phyloP scores from a whole-genome alignment of 2,113 vertebrate species.

The Quiscalus mexicanus region DNA sequence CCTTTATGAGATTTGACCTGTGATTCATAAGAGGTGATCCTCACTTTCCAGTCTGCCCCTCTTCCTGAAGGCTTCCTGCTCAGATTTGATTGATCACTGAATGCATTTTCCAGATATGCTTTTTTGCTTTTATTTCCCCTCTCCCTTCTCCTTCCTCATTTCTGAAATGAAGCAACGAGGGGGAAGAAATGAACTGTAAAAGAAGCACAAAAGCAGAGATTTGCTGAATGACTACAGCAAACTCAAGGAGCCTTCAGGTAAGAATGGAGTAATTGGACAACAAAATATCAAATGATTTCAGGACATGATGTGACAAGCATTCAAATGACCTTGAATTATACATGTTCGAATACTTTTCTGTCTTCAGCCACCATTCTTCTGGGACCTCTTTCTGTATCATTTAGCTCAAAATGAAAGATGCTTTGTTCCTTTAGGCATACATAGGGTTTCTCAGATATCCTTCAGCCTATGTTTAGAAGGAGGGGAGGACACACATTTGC shows the following conservation, averaged over 20 bases:
- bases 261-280: not conserved
- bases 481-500: fast-evolving
- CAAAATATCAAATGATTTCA: not conserved
- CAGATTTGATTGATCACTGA: not conserved
- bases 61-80: not conserved
- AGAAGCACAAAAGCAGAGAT: not conserved
- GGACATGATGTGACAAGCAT: not conserved
- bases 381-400: not conserved
- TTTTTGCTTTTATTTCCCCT: not conserved
- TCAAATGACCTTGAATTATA: not conserved
- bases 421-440: not conserved
- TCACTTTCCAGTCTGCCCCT: not conserved
- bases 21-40: not conserved
- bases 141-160: not conserved
- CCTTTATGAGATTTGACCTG: not conserved
- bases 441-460: not conserved
- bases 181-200: not conserved
- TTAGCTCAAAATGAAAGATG: not conserved
- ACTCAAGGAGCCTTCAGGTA: not conserved
- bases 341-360: not conserved
- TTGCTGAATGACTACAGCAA: not conserved
- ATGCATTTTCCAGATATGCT: conserved; percentile 11
- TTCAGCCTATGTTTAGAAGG: not conserved
- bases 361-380: not conserved
- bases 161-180: not conserved